A percentile compares a stretch with the other conserved stretches of the same genome.
phyloP scores from a whole-genome alignment of 2,888 invertebrate genomes.

The Thelaira solivaga region DNA sequence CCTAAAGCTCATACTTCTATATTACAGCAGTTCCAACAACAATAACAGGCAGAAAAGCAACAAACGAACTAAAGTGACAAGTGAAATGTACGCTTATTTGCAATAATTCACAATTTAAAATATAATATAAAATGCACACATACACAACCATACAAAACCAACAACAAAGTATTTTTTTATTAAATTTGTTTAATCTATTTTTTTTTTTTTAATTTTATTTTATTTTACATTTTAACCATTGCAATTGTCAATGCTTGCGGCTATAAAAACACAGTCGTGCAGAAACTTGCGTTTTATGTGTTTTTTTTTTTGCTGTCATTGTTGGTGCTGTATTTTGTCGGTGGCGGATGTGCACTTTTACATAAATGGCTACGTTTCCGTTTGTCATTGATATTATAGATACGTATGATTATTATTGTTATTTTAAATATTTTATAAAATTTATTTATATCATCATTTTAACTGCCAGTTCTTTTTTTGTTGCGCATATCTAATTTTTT shows the following conservation, averaged over 20 bases:
- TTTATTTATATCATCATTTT: constrained; percentile 46
- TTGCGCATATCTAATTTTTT: neutral
- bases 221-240: constrained; percentile 19
- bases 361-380: constrained; percentile 76
- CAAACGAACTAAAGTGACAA: constrained; percentile 71
- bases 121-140: neutral
- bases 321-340: constrained; percentile 52
- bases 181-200: constrained; percentile 47
- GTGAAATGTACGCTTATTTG: constrained; percentile 76
- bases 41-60: neutral
- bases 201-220: constrained; percentile 16
- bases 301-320: constrained; percentile 49
- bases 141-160: neutral
- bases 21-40: no score
- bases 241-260: constrained; percentile 51
- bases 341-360: constrained; percentile 72
- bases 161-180: constrained; percentile 60
- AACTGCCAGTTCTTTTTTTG: neutral
- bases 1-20: neutral
- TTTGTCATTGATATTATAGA: constrained; percentile 68
- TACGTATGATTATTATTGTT: constrained; percentile 54
- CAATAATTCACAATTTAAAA: constrained; percentile 69
- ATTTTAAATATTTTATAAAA: constrained; percentile 55
- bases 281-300: constrained; percentile 46
- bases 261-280: constrained; percentile 39